These are phyloP conservation scores for Agrochola litura DNA, from an alignment of 2,888 invertebrate species.

Conservation along the genomic window DNA sequence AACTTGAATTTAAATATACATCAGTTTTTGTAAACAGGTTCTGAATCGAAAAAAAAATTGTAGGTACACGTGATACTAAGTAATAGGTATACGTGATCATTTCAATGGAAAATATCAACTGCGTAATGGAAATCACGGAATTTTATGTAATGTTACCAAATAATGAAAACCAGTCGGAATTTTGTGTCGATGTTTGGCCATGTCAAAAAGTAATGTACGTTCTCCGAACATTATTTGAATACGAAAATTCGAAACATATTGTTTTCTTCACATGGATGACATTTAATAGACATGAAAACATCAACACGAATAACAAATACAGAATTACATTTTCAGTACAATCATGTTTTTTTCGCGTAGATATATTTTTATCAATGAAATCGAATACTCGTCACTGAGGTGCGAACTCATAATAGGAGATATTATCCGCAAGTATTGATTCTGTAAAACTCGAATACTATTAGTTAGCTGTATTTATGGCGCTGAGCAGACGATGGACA, in stretches of 20 bases:
- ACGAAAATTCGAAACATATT: slow-evolving; percentile 18
- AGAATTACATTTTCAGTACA: background rate
- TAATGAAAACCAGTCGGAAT: slow-evolving; percentile 27
- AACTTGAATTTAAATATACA: slow-evolving; percentile 10
- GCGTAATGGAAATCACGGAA: slow-evolving; percentile 38
- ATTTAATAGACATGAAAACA: slow-evolving; percentile 23
- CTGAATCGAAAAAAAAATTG: slow-evolving; percentile 8
- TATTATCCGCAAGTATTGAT: background rate
- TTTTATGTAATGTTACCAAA: slow-evolving; percentile 19
- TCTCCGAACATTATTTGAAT: slow-evolving; percentile 14
- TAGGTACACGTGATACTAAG: background rate
- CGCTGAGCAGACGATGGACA: too few relatives aligned
- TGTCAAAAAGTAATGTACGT: background rate
- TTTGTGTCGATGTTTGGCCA: slow-evolving; percentile 16
- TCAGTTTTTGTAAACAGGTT: background rate
- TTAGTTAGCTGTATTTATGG: too few relatives aligned
- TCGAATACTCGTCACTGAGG: slow-evolving; percentile 1
- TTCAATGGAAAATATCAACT: slow-evolving; percentile 42
- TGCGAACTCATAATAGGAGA: background rate
- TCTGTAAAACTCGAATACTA: background rate
- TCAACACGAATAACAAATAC: slow-evolving; percentile 20
- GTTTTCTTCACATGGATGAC: slow-evolving; percentile 13
- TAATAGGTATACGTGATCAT: slow-evolving; percentile 27
- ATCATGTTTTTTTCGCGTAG: background rate
- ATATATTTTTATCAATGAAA: slow-evolving; percentile 4